Conservation (phyloP, 2,888 invertebrate species). For the Ophion costatus region DNA sequence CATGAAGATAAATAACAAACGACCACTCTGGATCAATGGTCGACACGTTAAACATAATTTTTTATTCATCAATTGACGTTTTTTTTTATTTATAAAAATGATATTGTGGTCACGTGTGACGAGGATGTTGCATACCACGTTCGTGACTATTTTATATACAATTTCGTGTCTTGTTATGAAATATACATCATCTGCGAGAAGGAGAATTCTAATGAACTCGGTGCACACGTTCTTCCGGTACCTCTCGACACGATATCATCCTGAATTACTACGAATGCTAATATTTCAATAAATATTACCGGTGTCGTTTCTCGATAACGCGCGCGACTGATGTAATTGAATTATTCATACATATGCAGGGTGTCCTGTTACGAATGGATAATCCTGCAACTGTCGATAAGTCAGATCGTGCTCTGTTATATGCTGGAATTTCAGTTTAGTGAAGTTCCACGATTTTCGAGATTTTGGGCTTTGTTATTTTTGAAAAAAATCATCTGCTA, state of each 20-base stretch:
- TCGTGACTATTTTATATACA: neutral
- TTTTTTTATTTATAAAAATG: neutral
- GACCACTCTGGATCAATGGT: neutral
- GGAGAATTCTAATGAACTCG: conserved; percentile 39
- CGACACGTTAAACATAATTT: neutral
- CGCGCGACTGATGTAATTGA: conserved; percentile 40
- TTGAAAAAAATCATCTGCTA: no score
- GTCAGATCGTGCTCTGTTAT: no score
- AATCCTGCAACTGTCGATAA: no score
- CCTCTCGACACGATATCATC: conserved; percentile 16
- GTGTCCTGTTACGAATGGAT: no score
- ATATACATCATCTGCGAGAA: conserved; percentile 27
- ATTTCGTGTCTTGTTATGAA: conserved; percentile 28
- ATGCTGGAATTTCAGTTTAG: no score
- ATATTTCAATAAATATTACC: conserved; percentile 53
- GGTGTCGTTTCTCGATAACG: conserved; percentile 30
- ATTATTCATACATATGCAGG: conserved; percentile 48
- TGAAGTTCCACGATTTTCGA: no score
- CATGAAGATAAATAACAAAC: neutral
- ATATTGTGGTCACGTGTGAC: neutral
- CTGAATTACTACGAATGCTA: conserved; percentile 45
- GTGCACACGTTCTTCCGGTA: conserved; percentile 26
- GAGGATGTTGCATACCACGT: conserved; percentile 12
- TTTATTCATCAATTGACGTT: neutral
- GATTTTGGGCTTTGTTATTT: no score